These are phyloP conservation scores for Epizoanthus stellaris DNA, from an alignment of 92 coral and sea anemone genomes.

Conservation along the genomic window DNA sequence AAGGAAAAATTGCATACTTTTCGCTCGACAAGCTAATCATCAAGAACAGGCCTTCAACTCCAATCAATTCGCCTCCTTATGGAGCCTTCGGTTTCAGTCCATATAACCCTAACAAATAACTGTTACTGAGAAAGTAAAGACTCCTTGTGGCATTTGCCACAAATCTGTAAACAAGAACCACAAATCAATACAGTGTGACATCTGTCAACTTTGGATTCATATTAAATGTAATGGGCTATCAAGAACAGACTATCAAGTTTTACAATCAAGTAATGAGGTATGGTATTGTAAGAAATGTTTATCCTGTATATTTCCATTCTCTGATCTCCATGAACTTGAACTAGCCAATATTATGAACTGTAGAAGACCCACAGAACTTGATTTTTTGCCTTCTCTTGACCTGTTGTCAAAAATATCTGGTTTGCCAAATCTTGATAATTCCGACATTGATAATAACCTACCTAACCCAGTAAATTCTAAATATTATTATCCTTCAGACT, in stretches of 20 bases:
- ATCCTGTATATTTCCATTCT: constrained; percentile 34
- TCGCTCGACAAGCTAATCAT: constrained; percentile 8
- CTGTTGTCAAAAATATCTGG: constrained; percentile 19
- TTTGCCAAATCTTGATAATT: constrained; percentile 19
- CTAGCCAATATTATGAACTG: constrained; percentile 18
- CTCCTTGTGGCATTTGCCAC: background rate
- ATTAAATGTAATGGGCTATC: constrained; percentile 9
- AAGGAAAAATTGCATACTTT: constrained; percentile 38
- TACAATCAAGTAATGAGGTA: background rate
- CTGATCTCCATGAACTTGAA: constrained; percentile 28
- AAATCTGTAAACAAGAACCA: background rate
- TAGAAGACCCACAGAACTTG: constrained; percentile 32
- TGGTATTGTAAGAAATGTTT: constrained; percentile 36
- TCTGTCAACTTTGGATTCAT: constrained; percentile 23
- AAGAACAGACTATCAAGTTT: background rate
- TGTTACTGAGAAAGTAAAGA: background rate
- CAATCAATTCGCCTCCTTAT: background rate
- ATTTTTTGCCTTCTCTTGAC: constrained; percentile 31
- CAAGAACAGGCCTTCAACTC: constrained; percentile 1
- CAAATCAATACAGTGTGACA: constrained; percentile 1
- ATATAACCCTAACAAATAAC: background rate
- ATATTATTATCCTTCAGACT: background rate
- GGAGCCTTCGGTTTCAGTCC: background rate
- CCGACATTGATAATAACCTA: constrained; percentile 16
- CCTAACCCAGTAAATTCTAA: constrained; percentile 24